phyloP scores from a whole-genome alignment of 2,888 invertebrate species.

The Cosmia trapezina region DNA sequence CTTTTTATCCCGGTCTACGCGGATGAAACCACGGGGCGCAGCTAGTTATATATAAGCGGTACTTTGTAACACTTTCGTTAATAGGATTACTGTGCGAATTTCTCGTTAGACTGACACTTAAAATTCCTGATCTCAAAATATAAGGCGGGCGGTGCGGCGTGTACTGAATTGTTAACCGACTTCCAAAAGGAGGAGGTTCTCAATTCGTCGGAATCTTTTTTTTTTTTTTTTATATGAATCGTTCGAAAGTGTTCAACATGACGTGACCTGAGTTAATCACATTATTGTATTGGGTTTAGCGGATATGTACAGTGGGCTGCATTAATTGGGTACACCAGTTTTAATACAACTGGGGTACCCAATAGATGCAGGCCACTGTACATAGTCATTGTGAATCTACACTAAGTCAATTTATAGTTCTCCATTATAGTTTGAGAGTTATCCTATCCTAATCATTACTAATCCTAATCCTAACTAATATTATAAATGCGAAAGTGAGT shows the following conservation, averaged over 20 bases:
- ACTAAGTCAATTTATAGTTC: conserved; percentile 4
- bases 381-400: neutral
- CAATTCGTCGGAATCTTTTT: too few relatives aligned
- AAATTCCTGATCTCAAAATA: conserved; percentile 16
- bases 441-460: too few relatives aligned
- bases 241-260: conserved; percentile 44
- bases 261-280: conserved; percentile 47
- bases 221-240: conserved; percentile 3
- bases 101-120: neutral
- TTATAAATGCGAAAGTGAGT: neutral
- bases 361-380: too few relatives aligned
- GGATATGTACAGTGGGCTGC: too few relatives aligned
- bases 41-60: too few relatives aligned
- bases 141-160: neutral
- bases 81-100: conserved; percentile 10
- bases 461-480: neutral
- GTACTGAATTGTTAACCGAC: conserved; percentile 30
- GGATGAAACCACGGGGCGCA: too few relatives aligned
- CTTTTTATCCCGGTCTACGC: too few relatives aligned
- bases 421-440: neutral
- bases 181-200: too few relatives aligned
- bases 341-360: too few relatives aligned
- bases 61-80: neutral
- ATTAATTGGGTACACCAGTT: too few relatives aligned
- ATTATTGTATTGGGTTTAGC: conserved; percentile 22